Evolutionary conservation across 2,113 vertebrate genomes (phyloP).

Genomic region (Urocolius indicus): DNA sequence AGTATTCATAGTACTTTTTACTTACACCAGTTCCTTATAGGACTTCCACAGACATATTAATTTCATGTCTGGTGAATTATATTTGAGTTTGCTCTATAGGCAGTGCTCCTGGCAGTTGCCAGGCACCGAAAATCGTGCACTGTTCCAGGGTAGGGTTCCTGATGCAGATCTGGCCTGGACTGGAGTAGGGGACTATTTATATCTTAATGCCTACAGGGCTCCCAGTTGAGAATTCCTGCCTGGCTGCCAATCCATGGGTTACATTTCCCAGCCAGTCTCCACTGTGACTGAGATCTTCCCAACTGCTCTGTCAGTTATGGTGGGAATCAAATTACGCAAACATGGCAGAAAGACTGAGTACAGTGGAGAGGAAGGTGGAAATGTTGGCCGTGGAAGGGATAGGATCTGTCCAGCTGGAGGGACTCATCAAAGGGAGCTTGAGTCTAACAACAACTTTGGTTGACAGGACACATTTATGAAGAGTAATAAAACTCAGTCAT

Average conservation of each 20-base stretch:
- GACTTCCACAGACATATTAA: background rate
- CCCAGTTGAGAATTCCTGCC: slow-evolving; percentile 25
- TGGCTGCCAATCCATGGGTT: slow-evolving; percentile 17
- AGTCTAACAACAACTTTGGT: background rate
- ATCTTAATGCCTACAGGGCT: background rate
- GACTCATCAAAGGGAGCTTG: background rate
- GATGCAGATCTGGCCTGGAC: background rate
- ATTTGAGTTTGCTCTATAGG: background rate
- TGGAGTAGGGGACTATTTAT: slow-evolving; percentile 10
- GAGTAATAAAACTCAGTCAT: background rate
- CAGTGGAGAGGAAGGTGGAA: background rate
- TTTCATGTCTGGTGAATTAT: background rate
- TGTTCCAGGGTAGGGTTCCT: background rate
- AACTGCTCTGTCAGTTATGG: background rate
- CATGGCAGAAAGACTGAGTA: background rate
- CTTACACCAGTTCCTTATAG: background rate
- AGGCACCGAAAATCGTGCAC: background rate
- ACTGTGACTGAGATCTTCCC: background rate
- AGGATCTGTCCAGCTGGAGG: background rate
- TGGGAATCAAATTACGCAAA: background rate
- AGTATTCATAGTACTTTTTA: background rate
- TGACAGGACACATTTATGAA: background rate
- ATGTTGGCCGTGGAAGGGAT: background rate
- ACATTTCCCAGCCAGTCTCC: background rate
- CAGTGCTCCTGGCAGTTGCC: background rate